These are phyloP conservation scores for Lethrus apterus DNA, from an alignment of 1,140 invertebrate species.

Conservation along the genomic window DNA sequence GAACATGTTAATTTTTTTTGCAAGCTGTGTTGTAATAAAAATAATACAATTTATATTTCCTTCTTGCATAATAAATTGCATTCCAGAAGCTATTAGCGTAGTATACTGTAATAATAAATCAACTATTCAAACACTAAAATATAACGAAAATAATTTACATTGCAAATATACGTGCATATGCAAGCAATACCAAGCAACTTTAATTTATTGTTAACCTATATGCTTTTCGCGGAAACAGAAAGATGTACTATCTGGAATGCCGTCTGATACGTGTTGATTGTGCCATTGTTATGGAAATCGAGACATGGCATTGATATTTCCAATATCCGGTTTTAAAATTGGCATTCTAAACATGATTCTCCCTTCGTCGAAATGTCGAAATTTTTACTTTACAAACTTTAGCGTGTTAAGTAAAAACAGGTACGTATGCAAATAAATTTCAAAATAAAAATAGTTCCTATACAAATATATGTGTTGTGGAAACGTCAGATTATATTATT, in stretches of 20 bases:
- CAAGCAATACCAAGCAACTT: background rate
- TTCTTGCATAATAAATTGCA: background rate
- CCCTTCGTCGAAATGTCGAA: constrained; percentile 11
- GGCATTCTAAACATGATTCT: constrained; percentile 17
- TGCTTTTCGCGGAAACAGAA: constrained; percentile 12
- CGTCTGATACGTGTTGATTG: constrained; percentile 14
- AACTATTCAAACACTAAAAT: too few relatives aligned
- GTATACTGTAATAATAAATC: too few relatives aligned
- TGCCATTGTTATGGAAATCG: constrained; percentile 21
- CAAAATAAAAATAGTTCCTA: too few relatives aligned
- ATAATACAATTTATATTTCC: background rate
- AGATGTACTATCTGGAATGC: constrained; percentile 8
- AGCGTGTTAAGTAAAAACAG: too few relatives aligned
- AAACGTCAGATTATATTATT: too few relatives aligned
- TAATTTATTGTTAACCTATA: constrained; percentile 4
- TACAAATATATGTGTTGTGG: too few relatives aligned
- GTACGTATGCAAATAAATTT: too few relatives aligned
- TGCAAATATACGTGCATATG: too few relatives aligned
- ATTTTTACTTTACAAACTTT: too few relatives aligned
- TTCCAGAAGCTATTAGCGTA: background rate
- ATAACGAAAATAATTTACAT: too few relatives aligned
- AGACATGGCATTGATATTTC: constrained; percentile 19
- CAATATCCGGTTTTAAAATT: constrained; percentile 20
- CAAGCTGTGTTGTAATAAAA: background rate
- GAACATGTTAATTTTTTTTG: background rate